Conservation (phyloP, 92 coral and sea anemone genomes). For the Phenganax marumi region DNA sequence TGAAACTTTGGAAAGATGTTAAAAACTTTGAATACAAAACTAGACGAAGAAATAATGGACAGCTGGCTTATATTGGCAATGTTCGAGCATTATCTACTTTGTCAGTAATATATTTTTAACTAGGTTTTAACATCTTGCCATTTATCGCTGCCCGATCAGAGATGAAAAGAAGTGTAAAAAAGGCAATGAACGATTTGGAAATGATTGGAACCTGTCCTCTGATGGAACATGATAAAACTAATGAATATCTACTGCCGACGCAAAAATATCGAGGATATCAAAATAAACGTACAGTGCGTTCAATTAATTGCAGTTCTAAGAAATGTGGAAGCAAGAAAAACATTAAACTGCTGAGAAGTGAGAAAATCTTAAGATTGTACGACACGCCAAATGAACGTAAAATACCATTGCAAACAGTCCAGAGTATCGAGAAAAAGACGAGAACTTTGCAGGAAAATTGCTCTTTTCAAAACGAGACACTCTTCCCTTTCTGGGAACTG, state of each 20-base stretch:
- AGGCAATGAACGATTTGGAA: slow-evolving; percentile 1
- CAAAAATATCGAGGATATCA: slow-evolving; percentile 29
- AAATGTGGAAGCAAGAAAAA: neutral
- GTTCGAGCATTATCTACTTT: too few species aligned
- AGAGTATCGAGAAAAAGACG: slow-evolving; percentile 20
- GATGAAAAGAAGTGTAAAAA: neutral
- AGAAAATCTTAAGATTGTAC: slow-evolving; percentile 30
- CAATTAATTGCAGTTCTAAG: neutral
- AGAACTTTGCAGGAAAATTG: neutral
- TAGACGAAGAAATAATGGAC: too few species aligned
- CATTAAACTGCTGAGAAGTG: slow-evolving; percentile 19
- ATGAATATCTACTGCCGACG: slow-evolving; percentile 40
- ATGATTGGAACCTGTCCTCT: slow-evolving; percentile 13
- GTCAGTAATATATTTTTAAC: too few species aligned
- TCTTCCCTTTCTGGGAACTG: neutral
- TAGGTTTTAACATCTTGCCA: neutral
- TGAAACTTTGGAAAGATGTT: too few species aligned
- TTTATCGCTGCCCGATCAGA: neutral
- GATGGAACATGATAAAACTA: neutral
- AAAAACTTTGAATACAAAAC: too few species aligned
- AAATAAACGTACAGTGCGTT: neutral
- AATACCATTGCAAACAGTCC: slow-evolving; percentile 19
- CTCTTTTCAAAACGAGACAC: neutral
- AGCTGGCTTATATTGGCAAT: too few species aligned
- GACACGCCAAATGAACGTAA: slow-evolving; percentile 33